Evolutionary conservation across 2,113 vertebrate species (phyloP).

Genomic region (Heteronetta atricapilla): DNA sequence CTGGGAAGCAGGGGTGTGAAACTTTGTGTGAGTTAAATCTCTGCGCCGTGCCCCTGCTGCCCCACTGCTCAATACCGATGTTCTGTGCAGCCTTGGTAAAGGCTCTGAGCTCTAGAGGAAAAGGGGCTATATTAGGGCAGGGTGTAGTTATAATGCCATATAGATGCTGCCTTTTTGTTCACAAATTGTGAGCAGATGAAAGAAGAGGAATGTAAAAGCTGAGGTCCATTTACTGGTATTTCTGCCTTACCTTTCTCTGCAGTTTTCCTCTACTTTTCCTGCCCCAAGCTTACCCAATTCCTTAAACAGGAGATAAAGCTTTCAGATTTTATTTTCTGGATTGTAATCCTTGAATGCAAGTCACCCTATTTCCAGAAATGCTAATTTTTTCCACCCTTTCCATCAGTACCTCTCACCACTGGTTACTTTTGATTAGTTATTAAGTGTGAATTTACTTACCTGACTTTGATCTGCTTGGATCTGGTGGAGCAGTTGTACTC

Average conservation of each 20-base stretch:
- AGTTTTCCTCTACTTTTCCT: background rate
- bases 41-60: too few relatives aligned
- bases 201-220: background rate
- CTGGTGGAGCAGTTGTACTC: background rate
- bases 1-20: too few relatives aligned
- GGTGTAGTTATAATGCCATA: too few relatives aligned
- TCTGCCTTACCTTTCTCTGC: background rate
- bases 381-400: background rate
- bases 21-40: too few relatives aligned
- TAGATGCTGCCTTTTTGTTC: too few relatives aligned
- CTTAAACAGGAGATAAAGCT: background rate
- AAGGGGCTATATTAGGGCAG: too few relatives aligned
- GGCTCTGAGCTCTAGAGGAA: too few relatives aligned
- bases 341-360: too few relatives aligned
- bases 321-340: background rate
- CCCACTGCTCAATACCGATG: too few relatives aligned
- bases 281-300: background rate
- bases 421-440: background rate
- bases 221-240: background rate
- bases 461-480: fast-evolving
- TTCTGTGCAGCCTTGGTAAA: too few relatives aligned
- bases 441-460: background rate
- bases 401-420: background rate
- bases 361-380: background rate
- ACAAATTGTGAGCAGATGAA: too few relatives aligned